Evolutionary conservation across 2,797 vertebrate species (phyloP).

Genomic region (Selene dorsalis): DNA sequence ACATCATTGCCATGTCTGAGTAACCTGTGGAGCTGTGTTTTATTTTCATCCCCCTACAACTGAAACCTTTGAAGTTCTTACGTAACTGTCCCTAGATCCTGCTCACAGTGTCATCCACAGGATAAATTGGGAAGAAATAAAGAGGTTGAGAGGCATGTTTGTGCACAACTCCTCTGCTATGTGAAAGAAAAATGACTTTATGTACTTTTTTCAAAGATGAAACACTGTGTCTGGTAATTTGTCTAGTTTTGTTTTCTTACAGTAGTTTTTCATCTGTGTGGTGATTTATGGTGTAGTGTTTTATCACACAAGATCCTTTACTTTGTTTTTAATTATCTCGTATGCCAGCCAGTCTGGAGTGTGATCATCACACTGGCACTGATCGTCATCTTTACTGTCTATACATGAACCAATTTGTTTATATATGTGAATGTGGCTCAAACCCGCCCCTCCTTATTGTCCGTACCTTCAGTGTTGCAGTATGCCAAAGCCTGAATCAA

Average conservation of each 20-base stretch:
- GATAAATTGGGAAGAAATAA: constrained; percentile 14
- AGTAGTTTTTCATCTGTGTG: constrained; percentile 50
- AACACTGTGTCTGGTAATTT: constrained; percentile 41
- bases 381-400: constrained; percentile 20
- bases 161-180: constrained; percentile 33
- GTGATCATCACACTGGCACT: constrained; percentile 15
- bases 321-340: constrained; percentile 39
- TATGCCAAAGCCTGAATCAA: constrained; percentile 65
- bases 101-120: constrained; percentile 4
- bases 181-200: constrained; percentile 29
- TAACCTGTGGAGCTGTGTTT: constrained; percentile 36
- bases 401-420: constrained; percentile 42
- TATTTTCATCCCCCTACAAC: constrained; percentile 18
- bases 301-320: constrained; percentile 35
- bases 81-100: constrained; percentile 16
- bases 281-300: constrained; percentile 54
- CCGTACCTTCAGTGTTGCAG: constrained; percentile 45
- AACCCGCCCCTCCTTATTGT: constrained; percentile 16
- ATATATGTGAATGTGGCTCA: constrained; percentile 57
- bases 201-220: constrained; percentile 53
- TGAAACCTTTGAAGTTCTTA: constrained; percentile 31
- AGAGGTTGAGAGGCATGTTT: constrained; percentile 20
- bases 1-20: constrained; percentile 28
- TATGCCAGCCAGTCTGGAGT: constrained; percentile 20
- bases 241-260: constrained; percentile 46